Base-by-base conservation (phyloP, 92 coral and sea anemone genomes). In the Diadumene lineata region DNA sequence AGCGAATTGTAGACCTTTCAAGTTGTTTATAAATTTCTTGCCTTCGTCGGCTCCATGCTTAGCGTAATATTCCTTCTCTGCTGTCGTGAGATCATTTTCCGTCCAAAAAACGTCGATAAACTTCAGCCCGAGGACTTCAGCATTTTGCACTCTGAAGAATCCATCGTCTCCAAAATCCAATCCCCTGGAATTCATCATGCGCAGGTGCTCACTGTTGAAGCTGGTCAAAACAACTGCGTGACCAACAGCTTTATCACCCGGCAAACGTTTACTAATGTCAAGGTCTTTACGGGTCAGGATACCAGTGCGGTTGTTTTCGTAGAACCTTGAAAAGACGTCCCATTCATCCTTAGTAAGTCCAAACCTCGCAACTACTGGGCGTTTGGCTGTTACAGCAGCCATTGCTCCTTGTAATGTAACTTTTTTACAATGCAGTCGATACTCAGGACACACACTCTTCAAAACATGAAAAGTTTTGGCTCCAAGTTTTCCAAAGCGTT, bases 121-220 rank as follows among this genome's bases (percentile, higher is more conserved):
- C 24, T 62, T 13, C 13, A 88, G 46, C 33, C 86, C 89, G 33
- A 88, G 87, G 13, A 88, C 84, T 7, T 80, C 72, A 24, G 84
- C 80, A 61, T 88, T 72, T 62, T 66, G 15, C 33, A 84, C 84
- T 69, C 72, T 80, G 79, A 88, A 88, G 61, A 84, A 88, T 4
- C 93, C 93, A 18, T 38, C 64, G 75, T 88, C 84, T 11, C 53
- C 93, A 86, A 86, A 88, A 0, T 62, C 8, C 19, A 27, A 31
- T 7, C 82, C 88, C 89, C 75, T 46, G 23, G 89, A 88, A 80
- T 88, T 88, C 92, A 88, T 79, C 66, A 88, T 79, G 17, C 69
- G 66, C 16, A 88, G 58, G 34, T 88, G 11, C 43, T 87, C 79
- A 26, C 73, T 73, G 69, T 82, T 64, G 28, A 50, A 88, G 53